Percentiles rank a stretch among this genome's conserved stretches.
Evolutionary conservation across 2,888 invertebrate species (phyloP).

Genomic region (Brassicogethes aeneus): DNA sequence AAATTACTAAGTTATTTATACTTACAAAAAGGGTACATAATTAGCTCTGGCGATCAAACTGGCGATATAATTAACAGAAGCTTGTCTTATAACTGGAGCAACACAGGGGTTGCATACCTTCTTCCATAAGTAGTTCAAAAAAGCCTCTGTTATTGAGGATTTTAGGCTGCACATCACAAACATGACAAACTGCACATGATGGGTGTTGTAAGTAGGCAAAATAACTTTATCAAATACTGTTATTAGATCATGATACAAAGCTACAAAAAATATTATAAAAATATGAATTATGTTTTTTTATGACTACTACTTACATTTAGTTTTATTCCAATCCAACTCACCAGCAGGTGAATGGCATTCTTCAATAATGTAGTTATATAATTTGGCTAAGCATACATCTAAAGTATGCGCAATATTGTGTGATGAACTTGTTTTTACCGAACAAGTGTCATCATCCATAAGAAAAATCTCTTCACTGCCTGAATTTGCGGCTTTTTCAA

Average conservation of each 20-base stretch:
- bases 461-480: constrained; percentile 42
- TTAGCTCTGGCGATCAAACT: constrained; percentile 64
- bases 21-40: constrained; percentile 53
- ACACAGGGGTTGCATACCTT: constrained; percentile 60
- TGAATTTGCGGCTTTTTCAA: constrained; percentile 34
- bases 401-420: constrained; percentile 49
- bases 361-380: constrained; percentile 60
- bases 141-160: constrained; percentile 49
- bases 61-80: constrained; percentile 64
- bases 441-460: constrained; percentile 45
- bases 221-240: constrained; percentile 71
- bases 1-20: too few species aligned
- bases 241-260: constrained; percentile 51
- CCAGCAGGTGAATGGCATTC: constrained; percentile 45
- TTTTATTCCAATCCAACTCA: constrained; percentile 43
- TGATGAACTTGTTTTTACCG: constrained; percentile 4
- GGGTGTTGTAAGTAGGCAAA: constrained; percentile 73
- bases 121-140: constrained; percentile 63
- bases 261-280: constrained; percentile 7
- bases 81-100: constrained; percentile 55
- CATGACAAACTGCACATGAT: constrained; percentile 68
- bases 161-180: constrained; percentile 67
- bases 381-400: constrained; percentile 68
- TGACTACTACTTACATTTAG: constrained; percentile 13
- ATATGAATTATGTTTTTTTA: constrained; percentile 1